Evolutionary conservation across 2,888 invertebrate species (phyloP).

Genomic region (Orthonevra nobilis): DNA sequence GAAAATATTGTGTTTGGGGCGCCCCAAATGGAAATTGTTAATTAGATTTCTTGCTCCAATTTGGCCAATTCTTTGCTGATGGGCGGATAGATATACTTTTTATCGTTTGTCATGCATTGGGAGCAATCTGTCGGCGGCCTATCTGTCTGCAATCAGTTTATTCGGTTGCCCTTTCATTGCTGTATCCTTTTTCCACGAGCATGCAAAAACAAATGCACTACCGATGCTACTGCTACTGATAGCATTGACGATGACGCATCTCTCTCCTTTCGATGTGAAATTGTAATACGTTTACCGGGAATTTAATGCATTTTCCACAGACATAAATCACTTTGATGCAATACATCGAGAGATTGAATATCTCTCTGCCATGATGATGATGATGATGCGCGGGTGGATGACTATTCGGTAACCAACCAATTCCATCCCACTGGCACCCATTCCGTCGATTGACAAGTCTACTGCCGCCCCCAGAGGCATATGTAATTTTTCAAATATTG

Average conservation of each 20-base stretch:
- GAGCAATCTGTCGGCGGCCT: slow-evolving; percentile 64
- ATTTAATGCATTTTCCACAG: slow-evolving; percentile 80
- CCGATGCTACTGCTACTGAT: slow-evolving; percentile 8
- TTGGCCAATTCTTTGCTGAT: slow-evolving; percentile 58
- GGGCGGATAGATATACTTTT: slow-evolving; percentile 18
- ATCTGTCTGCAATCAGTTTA: slow-evolving; percentile 30
- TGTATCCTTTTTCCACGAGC: neutral
- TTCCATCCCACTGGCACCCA: slow-evolving; percentile 39
- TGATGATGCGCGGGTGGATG: neutral
- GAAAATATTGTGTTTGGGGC: slow-evolving; percentile 51
- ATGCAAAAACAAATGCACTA: too few species aligned
- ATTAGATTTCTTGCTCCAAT: slow-evolving; percentile 69
- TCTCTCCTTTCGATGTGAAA: slow-evolving; percentile 74
- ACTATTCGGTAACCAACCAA: slow-evolving; percentile 62
- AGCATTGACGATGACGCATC: slow-evolving; percentile 61
- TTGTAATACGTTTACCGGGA: slow-evolving; percentile 80
- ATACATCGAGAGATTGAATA: slow-evolving; percentile 71
- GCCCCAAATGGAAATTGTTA: slow-evolving; percentile 63
- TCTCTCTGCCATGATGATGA: slow-evolving; percentile 17
- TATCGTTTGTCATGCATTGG: slow-evolving; percentile 49
- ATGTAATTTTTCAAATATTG: slow-evolving; percentile 70
- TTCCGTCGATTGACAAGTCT: neutral
- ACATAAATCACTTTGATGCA: slow-evolving; percentile 79
- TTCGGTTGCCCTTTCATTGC: neutral
- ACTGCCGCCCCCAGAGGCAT: slow-evolving; percentile 41